Conservation (phyloP, 2,113 vertebrate species). For the Oreochromis spilurus region DNA sequence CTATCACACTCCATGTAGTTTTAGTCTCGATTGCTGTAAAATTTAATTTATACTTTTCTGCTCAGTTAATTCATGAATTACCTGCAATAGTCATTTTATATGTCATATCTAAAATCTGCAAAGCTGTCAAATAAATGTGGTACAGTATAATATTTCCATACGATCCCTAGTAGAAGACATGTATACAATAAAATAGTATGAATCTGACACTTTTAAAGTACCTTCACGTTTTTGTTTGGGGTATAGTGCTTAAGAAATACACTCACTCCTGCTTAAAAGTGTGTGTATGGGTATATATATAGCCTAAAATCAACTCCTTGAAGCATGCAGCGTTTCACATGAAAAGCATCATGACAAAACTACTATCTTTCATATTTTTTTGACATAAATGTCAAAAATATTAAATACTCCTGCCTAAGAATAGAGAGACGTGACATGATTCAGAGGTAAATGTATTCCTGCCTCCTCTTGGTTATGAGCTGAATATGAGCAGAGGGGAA, state of each 20-base stretch:
- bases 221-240: background rate
- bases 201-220: background rate
- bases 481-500: constrained; percentile 54
- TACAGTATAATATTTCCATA: background rate
- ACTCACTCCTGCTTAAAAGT: background rate
- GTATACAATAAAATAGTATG: background rate
- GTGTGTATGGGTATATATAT: background rate
- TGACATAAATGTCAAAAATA: background rate
- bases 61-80: background rate
- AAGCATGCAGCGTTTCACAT: background rate
- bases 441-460: constrained; percentile 41
- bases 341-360: background rate
- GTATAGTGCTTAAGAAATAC: background rate
- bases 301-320: background rate
- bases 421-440: constrained; percentile 40
- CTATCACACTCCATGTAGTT: background rate
- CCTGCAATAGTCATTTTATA: background rate
- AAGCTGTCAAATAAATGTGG: background rate
- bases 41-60: background rate
- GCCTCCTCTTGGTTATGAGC: constrained; percentile 41
- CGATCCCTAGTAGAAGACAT: background rate
- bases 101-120: background rate
- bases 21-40: background rate
- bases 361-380: background rate
- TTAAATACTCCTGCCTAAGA: constrained; percentile 5